phyloP scores from a whole-genome alignment of 2,888 invertebrate genomes.

The Cantharis flavilabris region DNA sequence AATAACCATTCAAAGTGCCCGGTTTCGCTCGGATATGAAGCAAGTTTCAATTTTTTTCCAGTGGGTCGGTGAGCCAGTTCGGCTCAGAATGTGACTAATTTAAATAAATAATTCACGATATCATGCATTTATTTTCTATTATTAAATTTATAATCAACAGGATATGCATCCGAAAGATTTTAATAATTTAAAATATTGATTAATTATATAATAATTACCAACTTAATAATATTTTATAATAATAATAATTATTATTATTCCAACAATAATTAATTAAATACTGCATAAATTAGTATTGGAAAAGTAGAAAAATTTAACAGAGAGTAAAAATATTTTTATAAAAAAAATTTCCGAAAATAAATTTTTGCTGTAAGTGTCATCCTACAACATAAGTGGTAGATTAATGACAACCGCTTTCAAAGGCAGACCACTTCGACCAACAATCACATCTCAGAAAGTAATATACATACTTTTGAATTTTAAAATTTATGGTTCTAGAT shows the following conservation, averaged over 20 bases:
- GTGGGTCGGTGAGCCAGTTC: too few relatives aligned
- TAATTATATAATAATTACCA: neutral
- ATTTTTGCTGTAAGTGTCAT: neutral
- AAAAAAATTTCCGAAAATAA: neutral
- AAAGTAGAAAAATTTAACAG: neutral
- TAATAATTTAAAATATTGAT: neutral
- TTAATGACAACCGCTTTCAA: neutral
- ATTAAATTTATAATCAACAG: neutral
- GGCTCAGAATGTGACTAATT: too few relatives aligned
- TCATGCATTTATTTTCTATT: neutral
- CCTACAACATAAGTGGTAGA: neutral
- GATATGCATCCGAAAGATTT: neutral
- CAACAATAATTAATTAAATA: neutral
- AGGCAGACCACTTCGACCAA: neutral
- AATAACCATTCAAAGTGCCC: too few relatives aligned
- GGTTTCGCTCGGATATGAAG: too few relatives aligned
- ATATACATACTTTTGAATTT: slow-evolving; percentile 8
- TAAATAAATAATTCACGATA: neutral
- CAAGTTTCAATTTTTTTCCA: too few relatives aligned
- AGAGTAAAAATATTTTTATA: neutral
- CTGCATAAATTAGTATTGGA: neutral
- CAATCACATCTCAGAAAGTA: neutral
- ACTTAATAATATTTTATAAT: too few relatives aligned
- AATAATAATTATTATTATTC: too few relatives aligned
- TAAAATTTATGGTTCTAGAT: slow-evolving; percentile 16